Evolutionary conservation across 2,888 invertebrate species (phyloP).

Genomic region (Tromatobia lineatoria): DNA sequence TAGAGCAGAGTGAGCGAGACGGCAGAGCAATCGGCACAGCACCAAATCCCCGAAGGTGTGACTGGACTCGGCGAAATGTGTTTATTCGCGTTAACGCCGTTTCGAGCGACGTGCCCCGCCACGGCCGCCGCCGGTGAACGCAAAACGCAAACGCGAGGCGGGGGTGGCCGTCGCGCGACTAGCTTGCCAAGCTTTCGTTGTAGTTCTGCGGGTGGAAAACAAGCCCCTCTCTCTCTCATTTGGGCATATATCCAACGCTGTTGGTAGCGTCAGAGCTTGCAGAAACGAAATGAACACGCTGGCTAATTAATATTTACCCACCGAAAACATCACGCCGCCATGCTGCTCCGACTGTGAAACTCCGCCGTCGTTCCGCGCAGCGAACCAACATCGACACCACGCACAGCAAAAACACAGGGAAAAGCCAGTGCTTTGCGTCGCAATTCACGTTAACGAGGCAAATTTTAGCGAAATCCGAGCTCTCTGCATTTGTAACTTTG

Average conservation of each 20-base stretch:
- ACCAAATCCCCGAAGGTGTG: slow-evolving; percentile 77
- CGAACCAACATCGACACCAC: slow-evolving; percentile 26
- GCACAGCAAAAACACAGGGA: slow-evolving; percentile 22
- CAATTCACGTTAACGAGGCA: slow-evolving; percentile 24
- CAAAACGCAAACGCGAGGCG: slow-evolving; percentile 57
- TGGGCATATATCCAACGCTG: background rate
- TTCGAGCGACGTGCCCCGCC: slow-evolving; percentile 72
- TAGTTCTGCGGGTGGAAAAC: slow-evolving; percentile 49
- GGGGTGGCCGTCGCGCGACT: slow-evolving; percentile 44
- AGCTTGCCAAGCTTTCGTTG: slow-evolving; percentile 46
- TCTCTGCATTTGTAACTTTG: background rate
- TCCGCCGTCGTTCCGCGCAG: slow-evolving; percentile 19
- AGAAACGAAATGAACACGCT: slow-evolving; percentile 82
- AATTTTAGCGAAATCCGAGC: slow-evolving; percentile 20
- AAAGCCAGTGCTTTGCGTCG: slow-evolving; percentile 2
- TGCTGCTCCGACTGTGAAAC: slow-evolving; percentile 43
- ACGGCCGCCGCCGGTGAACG: slow-evolving; percentile 52
- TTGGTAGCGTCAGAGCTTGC: slow-evolving; percentile 69
- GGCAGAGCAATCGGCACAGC: background rate
- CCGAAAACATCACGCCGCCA: slow-evolving; percentile 76
- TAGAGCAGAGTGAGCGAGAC: slow-evolving; percentile 11
- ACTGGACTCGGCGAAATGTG: slow-evolving; percentile 79
- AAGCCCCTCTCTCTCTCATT: slow-evolving; percentile 52
- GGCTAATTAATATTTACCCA: slow-evolving; percentile 85
- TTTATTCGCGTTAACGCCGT: slow-evolving; percentile 82